phyloP scores from a whole-genome alignment of 2,888 invertebrate genomes.

The Limnephilus marmoratus region DNA sequence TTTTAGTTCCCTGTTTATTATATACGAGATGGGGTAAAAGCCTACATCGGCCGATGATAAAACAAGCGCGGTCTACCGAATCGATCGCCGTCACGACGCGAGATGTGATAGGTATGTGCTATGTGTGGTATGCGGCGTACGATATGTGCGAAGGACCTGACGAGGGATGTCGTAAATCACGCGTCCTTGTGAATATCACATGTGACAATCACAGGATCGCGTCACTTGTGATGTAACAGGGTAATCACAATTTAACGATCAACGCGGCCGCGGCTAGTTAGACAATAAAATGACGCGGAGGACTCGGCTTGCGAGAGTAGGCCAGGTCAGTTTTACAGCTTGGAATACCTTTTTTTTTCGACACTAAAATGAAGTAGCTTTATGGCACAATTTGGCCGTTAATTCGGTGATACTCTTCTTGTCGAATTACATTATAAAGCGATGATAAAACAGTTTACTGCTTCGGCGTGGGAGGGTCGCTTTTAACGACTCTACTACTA shows the following conservation, averaged over 20 bases:
- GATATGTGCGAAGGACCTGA: neutral
- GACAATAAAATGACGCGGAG: constrained; percentile 63
- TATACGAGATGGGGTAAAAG: neutral
- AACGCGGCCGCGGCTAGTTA: constrained; percentile 56
- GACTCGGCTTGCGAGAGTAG: constrained; percentile 46
- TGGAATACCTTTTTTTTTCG: constrained; percentile 64
- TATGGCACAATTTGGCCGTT: constrained; percentile 65
- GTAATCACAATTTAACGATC: constrained; percentile 61
- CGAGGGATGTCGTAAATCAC: neutral
- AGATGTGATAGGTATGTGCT: neutral
- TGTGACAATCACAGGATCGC: neutral
- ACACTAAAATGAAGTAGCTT: constrained; percentile 66
- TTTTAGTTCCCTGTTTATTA: neutral
- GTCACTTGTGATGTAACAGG: constrained; percentile 45
- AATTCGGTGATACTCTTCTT: constrained; percentile 65
- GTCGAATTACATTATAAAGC: constrained; percentile 66
- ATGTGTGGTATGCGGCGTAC: neutral
- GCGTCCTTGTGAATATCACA: constrained; percentile 22
- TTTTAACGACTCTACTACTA: constrained; percentile 56
- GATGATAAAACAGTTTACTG: constrained; percentile 65
- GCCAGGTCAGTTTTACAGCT: constrained; percentile 65
- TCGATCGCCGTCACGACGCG: constrained; percentile 15
- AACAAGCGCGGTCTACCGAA: neutral
- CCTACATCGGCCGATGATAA: neutral
- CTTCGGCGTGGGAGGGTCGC: constrained; percentile 60